Evolutionary conservation across 2,797 vertebrate genomes (phyloP), one percentile per base, ranked within the genome.

Genomic region (Oryzias sinensis): DNA sequence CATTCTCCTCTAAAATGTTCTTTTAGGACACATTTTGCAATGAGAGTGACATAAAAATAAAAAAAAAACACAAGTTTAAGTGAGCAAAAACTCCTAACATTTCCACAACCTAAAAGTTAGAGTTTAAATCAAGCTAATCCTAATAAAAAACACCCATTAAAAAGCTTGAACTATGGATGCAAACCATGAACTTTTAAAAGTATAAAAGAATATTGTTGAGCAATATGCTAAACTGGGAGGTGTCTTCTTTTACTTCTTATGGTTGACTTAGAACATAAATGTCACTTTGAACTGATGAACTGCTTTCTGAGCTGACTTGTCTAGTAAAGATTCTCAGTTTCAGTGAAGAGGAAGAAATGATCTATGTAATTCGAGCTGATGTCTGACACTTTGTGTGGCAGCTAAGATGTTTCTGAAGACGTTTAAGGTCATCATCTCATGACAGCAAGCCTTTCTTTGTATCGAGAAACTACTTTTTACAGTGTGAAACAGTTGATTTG

Each of bases 201-300:
- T 25, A 25, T 63, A 47, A 72, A 44, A 27, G 43, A 59, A 63
- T 58, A 59, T 13, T 56, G 57, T 72, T 62, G 50, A 56, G 29
- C 29, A n/a, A 1, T 41, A 37, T 29, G 44, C 53, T 44, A 49
- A 58, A 56, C 57, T 46, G 59, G 11, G 45, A 37, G 40, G 25
- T 59, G 63, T 62, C 43, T 62, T 53, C 55, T 70, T 70, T 51
- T 40, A 45, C 50, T 45, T 58, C 59, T 33, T 55, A 43, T 65
- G 77, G 78, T 56, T 75, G 85, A 81, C 37, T 59, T 66, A 54
- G 70, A 76, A 72, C 68, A 75, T 87, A 85, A 88, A 87, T 80
- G 84, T 87, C 84, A 79, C 61, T 61, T 56, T 75, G 64, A 75
- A 83, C 74, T 83, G 84, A 87, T 80, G 69, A 75, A 69, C 47